Evolutionary conservation across 2,797 vertebrate genomes (phyloP).

Genomic region (Accipiter fasciatus): DNA sequence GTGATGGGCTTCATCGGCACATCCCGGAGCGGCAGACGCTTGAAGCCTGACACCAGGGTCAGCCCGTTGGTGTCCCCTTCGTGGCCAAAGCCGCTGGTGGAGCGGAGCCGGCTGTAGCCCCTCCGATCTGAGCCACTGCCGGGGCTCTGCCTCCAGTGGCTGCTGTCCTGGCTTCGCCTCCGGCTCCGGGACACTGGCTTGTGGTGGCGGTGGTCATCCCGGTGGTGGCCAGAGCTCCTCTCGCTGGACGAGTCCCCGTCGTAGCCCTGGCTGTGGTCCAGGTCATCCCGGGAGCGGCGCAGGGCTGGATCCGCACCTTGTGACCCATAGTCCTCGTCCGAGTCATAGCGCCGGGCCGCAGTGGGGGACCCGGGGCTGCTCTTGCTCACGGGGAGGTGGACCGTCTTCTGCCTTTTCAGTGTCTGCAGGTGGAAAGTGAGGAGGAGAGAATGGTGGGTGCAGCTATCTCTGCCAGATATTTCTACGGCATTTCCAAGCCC

Average conservation of each 20-base stretch:
- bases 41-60: slow-evolving; percentile 87
- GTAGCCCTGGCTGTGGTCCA: slow-evolving; percentile 64
- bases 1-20: slow-evolving; percentile 79
- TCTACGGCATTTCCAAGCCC: not conserved
- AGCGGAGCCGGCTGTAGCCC: not conserved
- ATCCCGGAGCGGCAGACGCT: slow-evolving; percentile 81
- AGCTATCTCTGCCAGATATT: not conserved
- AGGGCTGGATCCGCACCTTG: not conserved
- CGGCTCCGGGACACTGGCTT: not conserved
- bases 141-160: not conserved
- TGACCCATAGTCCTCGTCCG: not conserved
- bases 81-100: slow-evolving; percentile 62
- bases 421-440: slow-evolving; percentile 75
- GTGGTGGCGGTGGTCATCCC: not conserved
- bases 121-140: not conserved
- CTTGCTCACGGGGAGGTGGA: slow-evolving; percentile 80
- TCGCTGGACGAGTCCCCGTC: slow-evolving; percentile 85
- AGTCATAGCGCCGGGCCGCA: not conserved
- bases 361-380: not conserved
- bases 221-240: slow-evolving; percentile 72
- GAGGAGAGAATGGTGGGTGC: not conserved
- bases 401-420: slow-evolving; percentile 85
- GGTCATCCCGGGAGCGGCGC: slow-evolving; percentile 22
- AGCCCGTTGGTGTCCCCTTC: slow-evolving; percentile 72
- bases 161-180: slow-evolving; percentile 27